Evolutionary conservation across 2,797 vertebrate species (phyloP).

Genomic region (Myotis myotis): DNA sequence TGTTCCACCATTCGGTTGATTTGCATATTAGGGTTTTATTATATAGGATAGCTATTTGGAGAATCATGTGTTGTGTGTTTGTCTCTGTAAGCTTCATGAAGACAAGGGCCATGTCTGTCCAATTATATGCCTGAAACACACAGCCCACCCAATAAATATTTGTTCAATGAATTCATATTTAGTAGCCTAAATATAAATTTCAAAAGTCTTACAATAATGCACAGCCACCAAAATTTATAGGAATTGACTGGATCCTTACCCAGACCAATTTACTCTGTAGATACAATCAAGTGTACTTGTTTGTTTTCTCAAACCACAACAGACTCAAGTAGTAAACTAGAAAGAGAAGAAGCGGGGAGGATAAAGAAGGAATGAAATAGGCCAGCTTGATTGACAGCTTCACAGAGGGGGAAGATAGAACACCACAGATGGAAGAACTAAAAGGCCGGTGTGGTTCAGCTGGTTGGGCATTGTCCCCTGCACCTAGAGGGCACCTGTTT

Average conservation of each 20-base stretch:
- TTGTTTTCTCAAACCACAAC: neutral
- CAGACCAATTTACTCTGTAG: neutral
- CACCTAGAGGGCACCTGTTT: neutral
- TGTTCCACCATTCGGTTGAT: too few species aligned
- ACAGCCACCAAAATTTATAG: neutral
- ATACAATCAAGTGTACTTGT: neutral
- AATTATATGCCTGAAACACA: slow-evolving; percentile 26
- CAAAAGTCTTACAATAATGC: neutral
- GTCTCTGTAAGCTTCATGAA: neutral
- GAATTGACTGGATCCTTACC: neutral
- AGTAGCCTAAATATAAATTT: neutral
- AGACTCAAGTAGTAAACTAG: neutral
- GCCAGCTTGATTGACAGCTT: neutral
- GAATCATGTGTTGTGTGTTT: slow-evolving; percentile 25
- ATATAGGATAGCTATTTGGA: neutral
- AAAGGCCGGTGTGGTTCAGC: neutral
- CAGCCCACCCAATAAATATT: neutral
- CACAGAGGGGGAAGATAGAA: neutral
- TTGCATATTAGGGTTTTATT: too few species aligned
- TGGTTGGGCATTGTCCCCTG: neutral
- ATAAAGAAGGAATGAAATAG: neutral
- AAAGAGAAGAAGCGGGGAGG: neutral
- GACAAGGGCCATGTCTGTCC: neutral
- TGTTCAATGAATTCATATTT: neutral
- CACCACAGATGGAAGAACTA: neutral